Evolutionary conservation across 2,113 vertebrate genomes (phyloP).

Genomic region (Chloropsis hardwickii): DNA sequence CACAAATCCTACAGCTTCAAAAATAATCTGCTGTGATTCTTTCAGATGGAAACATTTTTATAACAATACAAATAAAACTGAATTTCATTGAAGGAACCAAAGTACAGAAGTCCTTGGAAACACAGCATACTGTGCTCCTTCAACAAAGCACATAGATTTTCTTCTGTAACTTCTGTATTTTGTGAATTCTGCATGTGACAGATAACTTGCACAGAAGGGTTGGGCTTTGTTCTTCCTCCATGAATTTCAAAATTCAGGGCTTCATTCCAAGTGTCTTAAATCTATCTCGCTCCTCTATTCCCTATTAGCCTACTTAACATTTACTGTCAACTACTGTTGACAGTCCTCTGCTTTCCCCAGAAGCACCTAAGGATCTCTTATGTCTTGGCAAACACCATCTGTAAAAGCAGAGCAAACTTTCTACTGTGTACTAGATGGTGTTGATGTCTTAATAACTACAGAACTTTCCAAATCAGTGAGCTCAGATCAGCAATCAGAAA

Average conservation of each 20-base stretch:
- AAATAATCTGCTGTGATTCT: not conserved
- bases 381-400: not conserved
- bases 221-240: rapidly evolving
- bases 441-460: not conserved
- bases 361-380: not conserved
- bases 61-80: not conserved
- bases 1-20: not conserved
- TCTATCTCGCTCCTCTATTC: not conserved
- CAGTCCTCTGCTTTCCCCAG: not conserved
- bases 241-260: not conserved
- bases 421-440: not conserved
- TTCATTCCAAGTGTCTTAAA: not conserved
- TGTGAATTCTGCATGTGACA: not conserved
- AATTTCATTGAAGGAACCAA: not conserved
- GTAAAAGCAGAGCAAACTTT: not conserved
- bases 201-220: not conserved
- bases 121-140: not conserved
- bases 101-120: not conserved
- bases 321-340: not conserved
- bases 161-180: not conserved
- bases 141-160: not conserved
- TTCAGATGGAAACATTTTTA: not conserved
- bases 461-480: not conserved
- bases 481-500: not conserved
- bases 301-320: not conserved